Evolutionary conservation across 2,113 vertebrate species (phyloP).

Genomic region (Thryonomys swinderianus): DNA sequence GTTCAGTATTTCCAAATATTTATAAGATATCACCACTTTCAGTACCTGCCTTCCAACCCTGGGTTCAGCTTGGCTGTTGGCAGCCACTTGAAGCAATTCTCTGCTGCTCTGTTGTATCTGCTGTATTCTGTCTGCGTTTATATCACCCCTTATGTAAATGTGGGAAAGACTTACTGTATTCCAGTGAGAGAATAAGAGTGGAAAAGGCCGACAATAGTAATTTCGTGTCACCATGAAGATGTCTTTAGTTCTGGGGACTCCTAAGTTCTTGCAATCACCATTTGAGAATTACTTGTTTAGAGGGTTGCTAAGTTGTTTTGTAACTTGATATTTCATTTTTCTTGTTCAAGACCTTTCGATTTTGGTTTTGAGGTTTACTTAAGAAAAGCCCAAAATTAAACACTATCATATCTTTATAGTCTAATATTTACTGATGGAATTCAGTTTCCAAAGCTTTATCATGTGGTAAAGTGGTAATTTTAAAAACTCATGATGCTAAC

Average conservation of each 20-base stretch:
- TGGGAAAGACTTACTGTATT: not conserved
- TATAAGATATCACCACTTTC: not conserved
- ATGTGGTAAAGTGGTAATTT: not conserved
- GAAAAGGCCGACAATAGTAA: not conserved
- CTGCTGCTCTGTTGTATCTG: not conserved
- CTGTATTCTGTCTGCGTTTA: not conserved
- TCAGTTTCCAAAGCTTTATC: not conserved
- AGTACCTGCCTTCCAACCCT: not conserved
- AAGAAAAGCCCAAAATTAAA: constrained; percentile 48
- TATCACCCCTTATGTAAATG: not conserved
- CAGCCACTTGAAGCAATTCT: not conserved
- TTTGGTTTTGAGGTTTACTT: constrained; percentile 41
- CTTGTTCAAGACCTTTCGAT: constrained; percentile 35
- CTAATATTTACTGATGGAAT: not conserved
- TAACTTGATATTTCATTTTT: constrained; percentile 36
- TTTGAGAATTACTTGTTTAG: not conserved
- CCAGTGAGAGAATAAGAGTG: not conserved
- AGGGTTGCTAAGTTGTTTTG: constrained; percentile 32
- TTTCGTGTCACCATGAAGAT: not conserved
- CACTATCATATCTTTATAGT: not conserved
- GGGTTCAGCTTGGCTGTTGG: not conserved
- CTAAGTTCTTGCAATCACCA: not conserved
- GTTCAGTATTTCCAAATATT: not conserved
- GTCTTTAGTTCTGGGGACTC: not conserved
- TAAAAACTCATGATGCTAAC: constrained; percentile 5